Base-by-base conservation (phyloP, 2,113 vertebrate genomes). In the Serinus canaria region DNA sequence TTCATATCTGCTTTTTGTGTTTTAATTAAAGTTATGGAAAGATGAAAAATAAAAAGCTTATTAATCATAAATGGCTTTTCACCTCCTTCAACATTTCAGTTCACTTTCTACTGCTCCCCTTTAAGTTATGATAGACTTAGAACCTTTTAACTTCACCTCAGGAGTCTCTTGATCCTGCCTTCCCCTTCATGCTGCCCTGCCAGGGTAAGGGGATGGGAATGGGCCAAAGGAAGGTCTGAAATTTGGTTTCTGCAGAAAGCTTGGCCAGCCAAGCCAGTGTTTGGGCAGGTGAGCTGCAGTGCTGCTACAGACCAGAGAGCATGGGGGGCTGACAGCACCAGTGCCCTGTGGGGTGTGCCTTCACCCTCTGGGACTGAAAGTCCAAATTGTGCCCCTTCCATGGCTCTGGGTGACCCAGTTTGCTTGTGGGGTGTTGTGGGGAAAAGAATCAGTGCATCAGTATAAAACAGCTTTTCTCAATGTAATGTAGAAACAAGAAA, bases 11-110 rank as follows among this genome's bases (percentile, higher is more conserved):
- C 8, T 66, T 43, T 60, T 62, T 67, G 25, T 89, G 41, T 69
- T 87, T 85, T 90, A 79, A 94, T 96, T 85, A 41, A 77, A 67
- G 35, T 72, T 31, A 28, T 10, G 18, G 92, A 19, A 72, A 93
- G 75, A 85, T 88, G 58, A 90, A 91, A 94, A 92, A 46, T 37
- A 44, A 28, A 44, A 76, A 30, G 27, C n/a, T 91, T 50, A n/a
- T 68, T 95, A 73, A 89, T 91, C 70, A 69, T 64, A 83, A 76
- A 60, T n/a, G 41, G 31, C 46, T 87, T 94, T 91, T 95, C 31
- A 73, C 78, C 75, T 62, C 13, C 68, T 87, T 62, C 53, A 66
- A 15, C 53, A 33, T 72, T 72, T 53, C 41, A 7, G 49, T 76
- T 90, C 75, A 12, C 33, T 69, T 85, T 79, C 31, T 83, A 11